These are phyloP conservation scores for Branchinecta lynchi DNA, from an alignment of 1,140 invertebrate genomes.

Conservation along the genomic window DNA sequence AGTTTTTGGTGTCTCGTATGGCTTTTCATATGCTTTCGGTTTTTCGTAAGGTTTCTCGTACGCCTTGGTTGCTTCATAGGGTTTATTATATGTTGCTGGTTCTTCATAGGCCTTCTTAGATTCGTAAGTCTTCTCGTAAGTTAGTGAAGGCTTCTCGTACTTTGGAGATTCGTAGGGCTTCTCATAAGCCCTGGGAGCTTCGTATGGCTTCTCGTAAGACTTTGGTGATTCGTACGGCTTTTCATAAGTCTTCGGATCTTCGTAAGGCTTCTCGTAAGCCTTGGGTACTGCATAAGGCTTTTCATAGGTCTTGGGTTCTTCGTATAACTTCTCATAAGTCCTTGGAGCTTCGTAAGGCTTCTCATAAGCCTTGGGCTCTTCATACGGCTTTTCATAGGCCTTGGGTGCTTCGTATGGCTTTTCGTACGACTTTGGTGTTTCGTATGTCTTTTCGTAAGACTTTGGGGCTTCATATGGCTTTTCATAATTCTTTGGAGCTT, in stretches of 20 bases:
- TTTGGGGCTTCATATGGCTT: conserved; percentile 12
- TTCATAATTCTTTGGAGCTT: conserved; percentile 13
- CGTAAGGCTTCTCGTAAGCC: not conserved
- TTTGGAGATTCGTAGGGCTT: not conserved
- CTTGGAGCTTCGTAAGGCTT: conserved; percentile 11
- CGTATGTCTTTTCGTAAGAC: not conserved
- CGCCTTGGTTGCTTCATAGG: too few species aligned
- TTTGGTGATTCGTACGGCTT: conserved; percentile 1
- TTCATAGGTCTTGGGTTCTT: not conserved
- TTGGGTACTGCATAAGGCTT: not conserved
- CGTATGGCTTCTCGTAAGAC: not conserved
- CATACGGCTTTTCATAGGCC: not conserved
- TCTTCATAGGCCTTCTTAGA: too few species aligned
- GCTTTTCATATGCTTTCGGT: too few species aligned
- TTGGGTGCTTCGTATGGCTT: conserved; percentile 11
- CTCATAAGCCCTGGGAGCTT: not conserved
- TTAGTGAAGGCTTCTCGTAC: not conserved
- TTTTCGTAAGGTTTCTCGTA: too few species aligned
- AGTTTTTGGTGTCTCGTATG: too few species aligned
- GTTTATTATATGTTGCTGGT: too few species aligned
- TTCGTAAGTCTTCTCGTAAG: not conserved
- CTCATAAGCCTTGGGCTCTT: not conserved
- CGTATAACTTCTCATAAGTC: not conserved
- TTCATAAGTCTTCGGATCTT: conserved; percentile 10
- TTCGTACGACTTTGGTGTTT: not conserved